These are phyloP conservation scores for Coleophora flavipennella DNA, from an alignment of 2,888 invertebrate species.

Conservation along the genomic window DNA sequence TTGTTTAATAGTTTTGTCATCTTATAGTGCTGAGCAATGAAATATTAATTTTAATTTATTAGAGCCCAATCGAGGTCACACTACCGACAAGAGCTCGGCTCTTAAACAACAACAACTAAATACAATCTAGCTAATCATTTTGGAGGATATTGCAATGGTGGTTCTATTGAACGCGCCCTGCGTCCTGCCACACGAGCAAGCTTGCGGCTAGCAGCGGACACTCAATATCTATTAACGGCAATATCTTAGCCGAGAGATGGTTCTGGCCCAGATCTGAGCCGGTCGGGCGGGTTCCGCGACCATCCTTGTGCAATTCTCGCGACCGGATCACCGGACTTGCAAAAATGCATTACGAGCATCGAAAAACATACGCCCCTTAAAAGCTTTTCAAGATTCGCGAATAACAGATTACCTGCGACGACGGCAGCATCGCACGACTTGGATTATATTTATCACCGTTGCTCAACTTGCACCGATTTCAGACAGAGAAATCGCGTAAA, in stretches of 20 bases:
- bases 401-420: conserved; percentile 44
- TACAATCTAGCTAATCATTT: too few species aligned
- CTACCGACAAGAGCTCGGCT: too few species aligned
- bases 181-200: conserved; percentile 20
- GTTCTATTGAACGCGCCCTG: conserved; percentile 19
- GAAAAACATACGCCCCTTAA: conserved; percentile 57
- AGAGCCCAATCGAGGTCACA: too few species aligned
- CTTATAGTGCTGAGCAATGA: too few species aligned
- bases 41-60: too few species aligned
- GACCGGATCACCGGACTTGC: conserved; percentile 44
- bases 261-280: conserved; percentile 66
- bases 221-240: conserved; percentile 65
- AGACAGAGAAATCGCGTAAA: conserved; percentile 43
- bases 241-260: conserved; percentile 62
- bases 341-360: conserved; percentile 62
- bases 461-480: conserved; percentile 53
- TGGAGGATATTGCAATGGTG: too few species aligned
- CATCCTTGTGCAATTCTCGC: conserved; percentile 60
- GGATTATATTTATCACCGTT: conserved; percentile 38
- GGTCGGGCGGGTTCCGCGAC: conserved; percentile 60
- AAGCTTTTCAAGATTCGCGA: conserved; percentile 55
- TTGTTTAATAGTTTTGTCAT: conserved; percentile 13
- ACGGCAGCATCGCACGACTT: conserved; percentile 29
- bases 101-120: too few species aligned
- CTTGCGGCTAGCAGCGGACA: conserved; percentile 38